phyloP scores from a whole-genome alignment of 2,113 vertebrate species.

The Hypanus sabinus region DNA sequence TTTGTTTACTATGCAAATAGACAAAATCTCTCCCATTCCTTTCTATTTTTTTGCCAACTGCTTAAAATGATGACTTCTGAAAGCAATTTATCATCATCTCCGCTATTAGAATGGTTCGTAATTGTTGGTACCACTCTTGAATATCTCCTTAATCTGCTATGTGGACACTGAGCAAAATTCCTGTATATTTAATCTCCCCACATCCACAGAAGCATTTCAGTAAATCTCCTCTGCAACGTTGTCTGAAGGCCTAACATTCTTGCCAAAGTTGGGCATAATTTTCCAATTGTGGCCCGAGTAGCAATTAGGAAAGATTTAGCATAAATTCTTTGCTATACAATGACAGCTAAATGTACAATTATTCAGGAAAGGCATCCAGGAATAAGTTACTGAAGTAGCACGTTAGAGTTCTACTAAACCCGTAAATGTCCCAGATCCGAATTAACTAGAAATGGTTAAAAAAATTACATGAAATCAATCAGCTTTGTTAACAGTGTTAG shows the following conservation, averaged over 20 bases:
- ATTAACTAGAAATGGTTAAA: no score
- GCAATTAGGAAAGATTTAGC: no score
- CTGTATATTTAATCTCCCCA: no score
- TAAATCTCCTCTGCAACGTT: no score
- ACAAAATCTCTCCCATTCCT: neutral
- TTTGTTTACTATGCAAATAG: neutral
- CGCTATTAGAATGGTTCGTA: no score
- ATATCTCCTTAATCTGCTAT: no score
- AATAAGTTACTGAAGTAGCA: neutral
- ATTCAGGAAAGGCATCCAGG: neutral
- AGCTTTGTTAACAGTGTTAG: neutral
- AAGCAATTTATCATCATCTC: no score
- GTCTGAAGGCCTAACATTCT: no score
- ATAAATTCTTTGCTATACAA: neutral
- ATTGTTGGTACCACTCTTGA: no score
- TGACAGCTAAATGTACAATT: neutral
- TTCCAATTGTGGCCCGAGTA: no score
- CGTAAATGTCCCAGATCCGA: neutral
- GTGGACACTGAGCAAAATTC: no score
- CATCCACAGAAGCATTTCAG: no score
- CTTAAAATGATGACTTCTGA: neutral
- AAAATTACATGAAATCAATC: neutral
- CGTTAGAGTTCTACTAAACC: neutral
- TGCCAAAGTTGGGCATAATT: neutral
- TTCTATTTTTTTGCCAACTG: neutral